Base-by-base conservation (phyloP, 2,113 vertebrate species). In the Nesoenas mayeri region DNA sequence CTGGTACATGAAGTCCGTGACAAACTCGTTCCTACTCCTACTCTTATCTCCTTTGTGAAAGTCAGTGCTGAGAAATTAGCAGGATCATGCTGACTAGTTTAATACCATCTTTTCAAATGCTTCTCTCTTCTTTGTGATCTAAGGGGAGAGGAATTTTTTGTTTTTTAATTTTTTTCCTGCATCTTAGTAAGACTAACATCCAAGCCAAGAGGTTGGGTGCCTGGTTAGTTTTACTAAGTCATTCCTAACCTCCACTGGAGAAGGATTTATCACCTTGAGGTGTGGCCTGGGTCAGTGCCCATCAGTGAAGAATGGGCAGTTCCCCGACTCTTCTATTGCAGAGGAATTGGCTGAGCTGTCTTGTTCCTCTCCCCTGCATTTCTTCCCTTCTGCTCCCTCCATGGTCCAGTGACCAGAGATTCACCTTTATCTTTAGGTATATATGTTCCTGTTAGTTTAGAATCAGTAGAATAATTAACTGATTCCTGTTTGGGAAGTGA, bases 21-120 rank as follows among this genome's bases (percentile, higher is more conserved):
- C 56, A 75, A 87, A 87, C 56, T 87, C 89, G n/a, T 81, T 62
- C 84, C 84, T 54, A 57, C 89, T 96, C 89, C 80, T 85, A 89
- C 72, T 92, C 58, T 34, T n/a, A 31, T 14, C 80, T 95, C 44
- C 72, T 62, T 26, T 65, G 22, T n/a, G 77, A 53, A 78, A 78
- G 21, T 60, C 87, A 60, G 50, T 8, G 47, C 80, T 64, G 54
- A 92, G 83, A 53, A 74, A 91, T 40, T 4, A 91, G 64, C 83
- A 78, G 77, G 72, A 53, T 58, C 54, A 36, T 2, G 13, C 60
- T 84, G 73, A 58, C 47, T 67, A 24, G 4, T 67, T 90, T 28
- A 65, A 10, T 70, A 64, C 69, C 15, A 28, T 36, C 81, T 71
- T 82, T 87, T 58, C 10, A 3, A 74, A 67, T 64, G 70, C 38